These are phyloP conservation scores for Ptilorrhoa leucosticta DNA, from an alignment of 2,113 vertebrate genomes.

Conservation along the genomic window DNA sequence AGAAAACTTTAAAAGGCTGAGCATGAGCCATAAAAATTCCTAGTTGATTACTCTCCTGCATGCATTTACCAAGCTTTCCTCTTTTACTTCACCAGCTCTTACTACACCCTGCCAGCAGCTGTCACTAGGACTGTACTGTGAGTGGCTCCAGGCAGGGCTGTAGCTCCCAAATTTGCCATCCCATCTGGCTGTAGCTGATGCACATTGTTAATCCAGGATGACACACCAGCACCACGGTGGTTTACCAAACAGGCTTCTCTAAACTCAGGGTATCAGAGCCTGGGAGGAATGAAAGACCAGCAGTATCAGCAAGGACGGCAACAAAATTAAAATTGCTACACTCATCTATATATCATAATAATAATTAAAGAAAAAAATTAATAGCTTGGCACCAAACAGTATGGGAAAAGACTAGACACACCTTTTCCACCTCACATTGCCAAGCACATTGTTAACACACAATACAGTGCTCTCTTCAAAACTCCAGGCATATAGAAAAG, in stretches of 20 bases:
- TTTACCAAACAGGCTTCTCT: neutral
- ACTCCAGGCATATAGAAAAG: neutral
- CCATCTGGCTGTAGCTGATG: neutral
- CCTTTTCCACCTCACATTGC: neutral
- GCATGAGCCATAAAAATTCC: neutral
- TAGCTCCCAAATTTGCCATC: neutral
- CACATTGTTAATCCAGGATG: neutral
- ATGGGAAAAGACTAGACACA: neutral
- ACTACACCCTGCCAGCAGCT: neutral
- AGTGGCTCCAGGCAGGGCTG: neutral
- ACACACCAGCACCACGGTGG: neutral
- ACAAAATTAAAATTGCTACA: neutral
- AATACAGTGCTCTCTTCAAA: neutral
- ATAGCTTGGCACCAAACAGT: neutral
- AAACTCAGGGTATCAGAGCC: neutral
- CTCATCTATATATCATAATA: neutral
- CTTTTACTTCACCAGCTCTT: neutral
- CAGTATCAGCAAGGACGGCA: neutral
- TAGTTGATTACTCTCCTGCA: neutral
- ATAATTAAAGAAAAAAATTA: neutral
- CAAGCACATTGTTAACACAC: neutral
- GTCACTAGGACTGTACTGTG: neutral
- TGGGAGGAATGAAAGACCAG: neutral
- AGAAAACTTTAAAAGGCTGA: conserved; percentile 5
- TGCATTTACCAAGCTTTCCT: neutral